Base-by-base conservation (phyloP, 2,888 invertebrate species). In the Teinopalpus imperialis region DNA sequence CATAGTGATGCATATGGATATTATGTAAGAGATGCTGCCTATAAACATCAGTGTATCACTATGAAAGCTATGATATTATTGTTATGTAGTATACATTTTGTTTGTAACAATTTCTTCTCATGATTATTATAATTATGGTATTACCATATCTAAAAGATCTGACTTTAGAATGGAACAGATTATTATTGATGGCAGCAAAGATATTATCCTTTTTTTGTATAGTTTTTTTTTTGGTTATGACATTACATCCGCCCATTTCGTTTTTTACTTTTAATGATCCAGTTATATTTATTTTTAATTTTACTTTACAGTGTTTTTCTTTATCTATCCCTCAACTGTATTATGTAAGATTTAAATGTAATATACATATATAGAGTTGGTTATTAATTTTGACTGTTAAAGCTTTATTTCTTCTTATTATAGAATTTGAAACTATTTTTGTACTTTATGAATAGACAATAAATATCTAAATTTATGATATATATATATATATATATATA, bases 1-100 rank as follows among this genome's bases (percentile, higher is more conserved):
- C 88, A 87, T 49, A 80, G 79, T 27, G 88, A 88, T 13, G 69
- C 82, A 0, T 85, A 82, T 24, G 83, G 81, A 1, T 89, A 88
- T 50, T 80, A 76, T 7, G 74, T 79, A 1, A 69, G 70, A 51
- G 74, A 71, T 40, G 57, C 68, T 0, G 73, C 71, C 6, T 46
- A 52, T 23, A 59, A 49, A 48, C 10, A 5, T 24, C 47, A 42
- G 20, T 48, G 44, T 23, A 29, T 66, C 42, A 48, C 58, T 21
- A 36, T 53, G 5, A 30, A 51, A 37, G 54, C 56, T 5, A 44
- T 76, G 16, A 14, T 66, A 45, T 34, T 72, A 13, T 41, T 66
- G 14, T 54, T 61, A 48, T 35, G 66, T 41, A 26, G 58, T 51
- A 43, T 44, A 30, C 53, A 51, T 52, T 37, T 57, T 24, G 6